Base-by-base conservation (phyloP, 2,797 vertebrate genomes). In the Cyprinella venusta region DNA sequence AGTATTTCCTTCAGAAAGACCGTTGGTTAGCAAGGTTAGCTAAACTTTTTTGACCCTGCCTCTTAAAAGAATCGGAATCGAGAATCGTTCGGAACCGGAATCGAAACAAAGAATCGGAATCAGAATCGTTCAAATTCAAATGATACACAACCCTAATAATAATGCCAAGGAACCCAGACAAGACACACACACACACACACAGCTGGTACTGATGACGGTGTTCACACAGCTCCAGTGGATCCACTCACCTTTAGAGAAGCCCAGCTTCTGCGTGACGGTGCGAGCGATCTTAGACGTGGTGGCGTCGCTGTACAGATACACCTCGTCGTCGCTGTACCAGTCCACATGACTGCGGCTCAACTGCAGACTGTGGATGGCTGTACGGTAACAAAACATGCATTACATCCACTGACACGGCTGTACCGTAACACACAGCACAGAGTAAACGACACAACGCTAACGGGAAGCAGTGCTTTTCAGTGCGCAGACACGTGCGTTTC, bases 261-360 rank as follows among this genome's bases (percentile, higher is more conserved):
- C 98, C 89, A 99, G 92, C 89, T 99, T 99, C 87, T 98, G 97
- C 0, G 97, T 98, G 81, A 99, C 98, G 0, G 96, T 98, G 88
- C 98, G 96, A 63, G 98, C 98, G 81, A 99, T 99, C 94, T 99
- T 99, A 83, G 98, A 99, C 10, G 98, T 99, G 36, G 98, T 99
- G 85, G 98, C 97, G 40, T 99, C 98, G 18, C 98, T 99, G 93
- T 99, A 99, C 84, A 99, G 95, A 92, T 99, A 99, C 0, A 99
- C 96, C 87, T 99, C 98, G 15, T 99, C 97, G 92, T 98, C 94
- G 13, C 97, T 96, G 91, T 99, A 97, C 98, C 98, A 99, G 88
- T 99, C 98, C 86, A 99, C 96, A 0, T 99, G 98, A 86, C 94
- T 99, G 56, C 97, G 95, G 86, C 97, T 99, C 90, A 99, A 86